A percentile compares a stretch with the other conserved stretches of the same genome.
These are phyloP conservation scores for Zophobas morio DNA, from an alignment of 1,140 invertebrate species.

Conservation along the genomic window DNA sequence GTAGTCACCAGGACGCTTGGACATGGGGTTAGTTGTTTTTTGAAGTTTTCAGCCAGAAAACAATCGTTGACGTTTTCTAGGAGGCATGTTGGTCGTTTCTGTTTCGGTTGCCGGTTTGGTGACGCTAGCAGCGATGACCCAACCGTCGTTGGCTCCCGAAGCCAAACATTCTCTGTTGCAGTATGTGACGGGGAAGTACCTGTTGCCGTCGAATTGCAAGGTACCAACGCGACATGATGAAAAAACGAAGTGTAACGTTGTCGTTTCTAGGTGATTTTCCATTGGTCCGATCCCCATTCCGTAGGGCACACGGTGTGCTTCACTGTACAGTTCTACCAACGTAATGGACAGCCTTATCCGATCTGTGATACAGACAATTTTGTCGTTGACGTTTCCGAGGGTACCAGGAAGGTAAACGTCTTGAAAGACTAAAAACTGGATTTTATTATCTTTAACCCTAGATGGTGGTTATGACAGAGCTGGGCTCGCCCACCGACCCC, in stretches of 20 bases:
- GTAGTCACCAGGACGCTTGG: slow-evolving; percentile 89
- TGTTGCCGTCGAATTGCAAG: slow-evolving; percentile 88
- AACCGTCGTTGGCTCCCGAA: slow-evolving; percentile 86
- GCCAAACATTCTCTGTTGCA: slow-evolving; percentile 90
- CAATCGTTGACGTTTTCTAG: slow-evolving; percentile 66
- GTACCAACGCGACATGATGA: slow-evolving; percentile 44
- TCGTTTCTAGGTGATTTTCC: slow-evolving; percentile 73
- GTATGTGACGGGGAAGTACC: slow-evolving; percentile 93
- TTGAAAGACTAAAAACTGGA: neutral
- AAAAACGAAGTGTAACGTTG: neutral
- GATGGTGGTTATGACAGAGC: slow-evolving; percentile 84
- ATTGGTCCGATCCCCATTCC: slow-evolving; percentile 89
- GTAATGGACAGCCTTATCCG: slow-evolving; percentile 93
- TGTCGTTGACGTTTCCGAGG: slow-evolving; percentile 87
- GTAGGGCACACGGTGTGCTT: slow-evolving; percentile 94
- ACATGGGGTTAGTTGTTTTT: slow-evolving; percentile 79
- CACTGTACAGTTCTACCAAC: slow-evolving; percentile 90
- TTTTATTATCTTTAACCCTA: slow-evolving; percentile 51
- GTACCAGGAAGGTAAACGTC: slow-evolving; percentile 79
- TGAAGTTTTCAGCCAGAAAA: neutral
- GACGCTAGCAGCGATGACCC: slow-evolving; percentile 89
- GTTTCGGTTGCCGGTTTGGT: slow-evolving; percentile 88
- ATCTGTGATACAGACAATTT: slow-evolving; percentile 93
- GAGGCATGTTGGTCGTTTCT: slow-evolving; percentile 89
- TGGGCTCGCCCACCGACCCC: slow-evolving; percentile 89